Percentiles rank a stretch among this genome's conserved stretches.
These are phyloP conservation scores for Hylia prasina DNA, from an alignment of 2,113 vertebrate genomes.

Conservation along the genomic window DNA sequence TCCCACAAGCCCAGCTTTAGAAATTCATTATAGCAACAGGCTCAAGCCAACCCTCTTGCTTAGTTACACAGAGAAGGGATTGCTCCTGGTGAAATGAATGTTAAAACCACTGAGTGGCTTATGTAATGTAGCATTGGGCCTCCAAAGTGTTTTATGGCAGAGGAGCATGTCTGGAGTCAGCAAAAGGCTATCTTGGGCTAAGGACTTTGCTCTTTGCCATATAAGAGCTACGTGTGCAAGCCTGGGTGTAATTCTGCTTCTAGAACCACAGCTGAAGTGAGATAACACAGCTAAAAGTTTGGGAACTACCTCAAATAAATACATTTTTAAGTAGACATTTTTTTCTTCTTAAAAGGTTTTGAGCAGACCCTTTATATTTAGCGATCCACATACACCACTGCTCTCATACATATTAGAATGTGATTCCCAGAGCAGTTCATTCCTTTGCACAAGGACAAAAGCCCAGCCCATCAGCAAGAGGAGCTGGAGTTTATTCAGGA, in stretches of 20 bases:
- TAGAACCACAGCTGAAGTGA: not conserved
- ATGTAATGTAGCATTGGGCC: not conserved
- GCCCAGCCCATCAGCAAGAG: not conserved
- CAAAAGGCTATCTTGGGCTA: not conserved
- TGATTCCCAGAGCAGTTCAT: not conserved
- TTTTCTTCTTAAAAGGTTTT: not conserved
- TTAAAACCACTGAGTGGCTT: not conserved
- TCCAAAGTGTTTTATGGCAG: not conserved
- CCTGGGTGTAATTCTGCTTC: not conserved
- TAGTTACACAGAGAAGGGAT: not conserved
- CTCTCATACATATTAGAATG: not conserved
- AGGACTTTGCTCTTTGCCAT: not conserved
- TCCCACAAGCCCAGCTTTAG: not conserved
- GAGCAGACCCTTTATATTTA: not conserved
- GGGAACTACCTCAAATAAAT: not conserved
- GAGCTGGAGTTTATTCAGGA: conserved; percentile 31
- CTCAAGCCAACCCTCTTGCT: not conserved
- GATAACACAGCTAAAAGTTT: not conserved
- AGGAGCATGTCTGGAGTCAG: not conserved
- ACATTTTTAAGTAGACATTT: not conserved
- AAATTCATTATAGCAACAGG: not conserved
- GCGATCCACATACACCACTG: not conserved
- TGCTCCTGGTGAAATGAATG: not conserved
- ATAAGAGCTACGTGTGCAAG: not conserved
- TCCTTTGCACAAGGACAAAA: not conserved